A percentile compares a stretch with the other conserved stretches of the same genome.
Conservation (phyloP, 2,797 vertebrate genomes). For the Lerista edwardsae region DNA sequence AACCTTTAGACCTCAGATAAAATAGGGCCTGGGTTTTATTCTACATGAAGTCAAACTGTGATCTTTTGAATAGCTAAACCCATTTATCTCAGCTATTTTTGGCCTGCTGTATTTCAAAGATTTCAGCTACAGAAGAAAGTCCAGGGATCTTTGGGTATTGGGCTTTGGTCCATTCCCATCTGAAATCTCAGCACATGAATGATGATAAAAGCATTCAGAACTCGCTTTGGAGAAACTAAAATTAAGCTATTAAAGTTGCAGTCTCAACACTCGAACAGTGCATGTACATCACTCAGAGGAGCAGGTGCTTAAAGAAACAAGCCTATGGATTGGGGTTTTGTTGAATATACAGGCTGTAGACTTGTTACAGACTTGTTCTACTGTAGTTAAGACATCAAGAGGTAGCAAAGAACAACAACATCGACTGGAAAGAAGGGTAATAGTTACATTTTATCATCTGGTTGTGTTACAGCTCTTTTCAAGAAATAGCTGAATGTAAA, state of each 20-base stretch:
- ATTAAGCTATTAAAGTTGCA: slow-evolving; percentile 4
- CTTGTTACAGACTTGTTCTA: slow-evolving; percentile 29
- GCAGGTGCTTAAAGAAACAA: background rate
- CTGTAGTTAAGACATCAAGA: background rate
- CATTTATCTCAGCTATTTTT: slow-evolving; percentile 23
- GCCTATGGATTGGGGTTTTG: slow-evolving; percentile 2
- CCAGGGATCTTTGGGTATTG: slow-evolving; percentile 33
- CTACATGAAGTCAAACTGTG: background rate
- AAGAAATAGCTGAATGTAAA: background rate
- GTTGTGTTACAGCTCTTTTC: background rate
- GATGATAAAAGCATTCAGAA: background rate
- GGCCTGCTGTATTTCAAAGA: slow-evolving; percentile 30
- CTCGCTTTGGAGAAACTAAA: slow-evolving; percentile 1
- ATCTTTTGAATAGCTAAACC: slow-evolving; percentile 19
- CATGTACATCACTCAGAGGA: background rate
- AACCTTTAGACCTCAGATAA: slow-evolving; percentile 28
- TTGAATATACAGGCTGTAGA: background rate
- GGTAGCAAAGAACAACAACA: slow-evolving; percentile 20
- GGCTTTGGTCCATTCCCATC: slow-evolving; percentile 15
- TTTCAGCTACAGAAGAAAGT: slow-evolving; percentile 9
- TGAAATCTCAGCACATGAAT: slow-evolving; percentile 3
- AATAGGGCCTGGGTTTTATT: background rate
- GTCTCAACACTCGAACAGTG: slow-evolving; percentile 4
- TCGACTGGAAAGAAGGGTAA: background rate
- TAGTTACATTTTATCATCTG: background rate